phyloP scores from a whole-genome alignment of 2,113 vertebrate genomes.

The Apaloderma vittatum region DNA sequence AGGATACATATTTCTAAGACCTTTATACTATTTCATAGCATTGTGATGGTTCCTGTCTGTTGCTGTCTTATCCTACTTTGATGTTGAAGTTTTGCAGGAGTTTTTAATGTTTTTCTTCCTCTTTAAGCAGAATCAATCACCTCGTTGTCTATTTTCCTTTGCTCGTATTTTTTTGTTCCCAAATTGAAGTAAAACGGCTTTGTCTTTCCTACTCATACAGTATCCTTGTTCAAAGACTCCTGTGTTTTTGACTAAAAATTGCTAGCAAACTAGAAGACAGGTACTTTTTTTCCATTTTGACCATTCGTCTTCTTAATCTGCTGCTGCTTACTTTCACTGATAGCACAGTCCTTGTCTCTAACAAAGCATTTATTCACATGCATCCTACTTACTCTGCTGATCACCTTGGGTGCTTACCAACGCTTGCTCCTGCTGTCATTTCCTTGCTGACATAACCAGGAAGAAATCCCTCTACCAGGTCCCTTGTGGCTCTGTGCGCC shows the following conservation, averaged over 20 bases:
- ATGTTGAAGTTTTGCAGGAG: not conserved
- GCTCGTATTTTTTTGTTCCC: not conserved
- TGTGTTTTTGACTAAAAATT: not conserved
- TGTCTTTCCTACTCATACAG: not conserved
- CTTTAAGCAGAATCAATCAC: not conserved
- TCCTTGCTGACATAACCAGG: not conserved
- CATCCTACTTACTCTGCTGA: not conserved
- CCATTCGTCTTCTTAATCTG: conserved; percentile 9
- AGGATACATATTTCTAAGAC: not conserved
- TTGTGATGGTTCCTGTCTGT: not conserved
- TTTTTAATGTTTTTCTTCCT: not conserved
- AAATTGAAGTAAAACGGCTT: not conserved
- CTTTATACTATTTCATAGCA: not conserved
- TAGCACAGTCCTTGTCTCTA: not conserved
- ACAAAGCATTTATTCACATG: conserved; percentile 41
- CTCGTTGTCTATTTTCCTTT: not conserved
- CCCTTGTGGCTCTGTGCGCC: not conserved
- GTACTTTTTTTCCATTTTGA: not conserved
- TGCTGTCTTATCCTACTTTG: not conserved
- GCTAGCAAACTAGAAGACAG: not conserved
- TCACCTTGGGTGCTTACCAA: conserved; percentile 13
- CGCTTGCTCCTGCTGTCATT: conserved; percentile 7
- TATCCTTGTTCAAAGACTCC: not conserved
- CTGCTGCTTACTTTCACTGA: not conserved
- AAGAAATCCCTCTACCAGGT: conserved; percentile 21